These are phyloP conservation scores for Spermophilus dauricus DNA, from an alignment of 2,113 vertebrate species.

Conservation along the genomic window DNA sequence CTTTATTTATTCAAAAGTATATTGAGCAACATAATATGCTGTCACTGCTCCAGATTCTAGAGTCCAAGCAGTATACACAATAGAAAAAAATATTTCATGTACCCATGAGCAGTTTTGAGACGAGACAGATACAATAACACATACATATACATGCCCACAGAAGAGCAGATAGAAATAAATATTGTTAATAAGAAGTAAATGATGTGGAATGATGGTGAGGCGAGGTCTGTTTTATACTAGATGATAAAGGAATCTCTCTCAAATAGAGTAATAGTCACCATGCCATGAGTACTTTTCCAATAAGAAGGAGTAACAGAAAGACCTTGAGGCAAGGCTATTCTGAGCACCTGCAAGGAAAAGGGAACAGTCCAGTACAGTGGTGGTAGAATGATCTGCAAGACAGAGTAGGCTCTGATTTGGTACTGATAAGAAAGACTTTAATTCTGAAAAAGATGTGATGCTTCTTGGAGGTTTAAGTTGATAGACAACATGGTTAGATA, in stretches of 20 bases:
- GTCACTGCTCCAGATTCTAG: not conserved
- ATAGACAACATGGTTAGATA: not conserved
- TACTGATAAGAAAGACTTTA: not conserved
- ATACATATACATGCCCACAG: not conserved
- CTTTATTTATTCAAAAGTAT: not conserved
- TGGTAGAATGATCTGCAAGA: not conserved
- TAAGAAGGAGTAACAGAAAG: not conserved
- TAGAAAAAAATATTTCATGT: not conserved
- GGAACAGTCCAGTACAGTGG: fast-evolving
- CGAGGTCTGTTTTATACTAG: not conserved
- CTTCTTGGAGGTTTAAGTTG: not conserved
- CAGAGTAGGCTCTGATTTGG: not conserved
- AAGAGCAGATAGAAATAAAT: not conserved
- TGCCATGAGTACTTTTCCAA: not conserved
- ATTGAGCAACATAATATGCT: not conserved
- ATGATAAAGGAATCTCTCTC: not conserved
- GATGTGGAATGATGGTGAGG: fast-evolving
- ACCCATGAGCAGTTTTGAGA: not conserved
- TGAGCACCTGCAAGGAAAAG: not conserved
- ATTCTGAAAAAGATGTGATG: not conserved
- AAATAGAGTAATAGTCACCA: too few relatives aligned
- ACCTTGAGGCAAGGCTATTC: not conserved
- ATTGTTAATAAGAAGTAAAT: not conserved
- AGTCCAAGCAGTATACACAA: not conserved
- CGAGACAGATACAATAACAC: not conserved